These are phyloP conservation scores for Papilio polytes DNA, from an alignment of 1,140 invertebrate genomes.

Conservation along the genomic window DNA sequence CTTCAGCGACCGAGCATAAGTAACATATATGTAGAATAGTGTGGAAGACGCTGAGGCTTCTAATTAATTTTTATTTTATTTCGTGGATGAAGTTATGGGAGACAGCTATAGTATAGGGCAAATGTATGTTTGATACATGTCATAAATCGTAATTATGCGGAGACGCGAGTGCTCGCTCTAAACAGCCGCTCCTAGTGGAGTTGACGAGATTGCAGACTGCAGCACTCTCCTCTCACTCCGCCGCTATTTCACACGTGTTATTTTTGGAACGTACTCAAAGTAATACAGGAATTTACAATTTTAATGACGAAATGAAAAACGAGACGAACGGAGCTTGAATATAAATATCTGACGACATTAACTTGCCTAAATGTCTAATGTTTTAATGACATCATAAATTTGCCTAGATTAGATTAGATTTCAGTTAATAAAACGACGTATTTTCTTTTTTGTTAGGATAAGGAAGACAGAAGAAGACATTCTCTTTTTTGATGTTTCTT, in stretches of 20 bases:
- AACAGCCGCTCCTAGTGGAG: neutral
- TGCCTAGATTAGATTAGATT: too few species aligned
- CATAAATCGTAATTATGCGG: conserved; percentile 3
- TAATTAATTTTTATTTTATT: too few species aligned
- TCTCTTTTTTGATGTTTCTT: too few species aligned
- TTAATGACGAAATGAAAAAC: neutral
- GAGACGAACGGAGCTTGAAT: neutral
- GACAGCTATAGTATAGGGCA: neutral
- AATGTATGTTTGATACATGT: neutral
- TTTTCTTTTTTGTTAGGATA: too few species aligned
- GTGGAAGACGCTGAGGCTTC: too few species aligned
- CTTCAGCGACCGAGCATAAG: too few species aligned
- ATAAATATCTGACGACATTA: neutral
- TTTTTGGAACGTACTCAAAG: conserved; percentile 9
- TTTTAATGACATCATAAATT: too few species aligned
- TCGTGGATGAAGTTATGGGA: too few species aligned
- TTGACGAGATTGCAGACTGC: neutral
- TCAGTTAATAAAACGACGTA: too few species aligned
- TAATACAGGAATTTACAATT: neutral
- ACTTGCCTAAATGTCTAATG: neutral
- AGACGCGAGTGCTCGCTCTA: neutral
- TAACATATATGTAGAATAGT: too few species aligned
- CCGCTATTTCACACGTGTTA: neutral
- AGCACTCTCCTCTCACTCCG: neutral
- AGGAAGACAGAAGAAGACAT: too few species aligned